Conservation (phyloP, 1,140 invertebrate genomes). For the Babylonia areolata region DNA sequence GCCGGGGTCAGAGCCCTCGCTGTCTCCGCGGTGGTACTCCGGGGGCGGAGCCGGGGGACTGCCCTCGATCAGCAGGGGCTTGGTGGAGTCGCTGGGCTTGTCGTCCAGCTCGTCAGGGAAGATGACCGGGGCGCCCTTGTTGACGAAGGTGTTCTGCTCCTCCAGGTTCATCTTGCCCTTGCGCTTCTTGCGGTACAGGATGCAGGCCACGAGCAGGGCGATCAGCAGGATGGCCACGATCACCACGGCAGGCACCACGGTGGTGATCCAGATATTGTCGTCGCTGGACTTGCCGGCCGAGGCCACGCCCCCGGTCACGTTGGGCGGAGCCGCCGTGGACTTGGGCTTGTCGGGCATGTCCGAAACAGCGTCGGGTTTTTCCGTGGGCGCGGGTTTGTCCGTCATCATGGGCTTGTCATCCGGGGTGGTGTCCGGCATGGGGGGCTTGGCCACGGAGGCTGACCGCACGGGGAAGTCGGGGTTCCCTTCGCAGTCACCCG, state of each 20-base stretch:
- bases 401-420: neutral
- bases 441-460: neutral
- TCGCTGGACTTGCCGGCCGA: constrained; percentile 50
- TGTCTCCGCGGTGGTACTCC: constrained; percentile 81
- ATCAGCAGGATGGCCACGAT: constrained; percentile 92
- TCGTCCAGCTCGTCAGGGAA: constrained; percentile 95
- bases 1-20: constrained; percentile 65
- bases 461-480: constrained; percentile 49
- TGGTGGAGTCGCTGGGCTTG: constrained; percentile 87
- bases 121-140: constrained; percentile 94
- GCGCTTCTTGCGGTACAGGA: constrained; percentile 88
- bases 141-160: constrained; percentile 85
- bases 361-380: no score
- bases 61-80: constrained; percentile 94
- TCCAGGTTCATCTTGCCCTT: constrained; percentile 88
- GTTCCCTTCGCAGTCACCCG: constrained; percentile 83
- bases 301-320: constrained; percentile 45
- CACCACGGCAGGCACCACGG: constrained; percentile 91
- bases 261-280: constrained; percentile 92
- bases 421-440: neutral
- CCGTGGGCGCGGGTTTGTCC: constrained; percentile 15
- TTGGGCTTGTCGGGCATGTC: constrained; percentile 62
- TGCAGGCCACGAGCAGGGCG: constrained; percentile 90
- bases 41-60: constrained; percentile 90
- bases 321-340: constrained; percentile 32